phyloP scores from a whole-genome alignment of 2,113 vertebrate genomes.

The Menura novaehollandiae region DNA sequence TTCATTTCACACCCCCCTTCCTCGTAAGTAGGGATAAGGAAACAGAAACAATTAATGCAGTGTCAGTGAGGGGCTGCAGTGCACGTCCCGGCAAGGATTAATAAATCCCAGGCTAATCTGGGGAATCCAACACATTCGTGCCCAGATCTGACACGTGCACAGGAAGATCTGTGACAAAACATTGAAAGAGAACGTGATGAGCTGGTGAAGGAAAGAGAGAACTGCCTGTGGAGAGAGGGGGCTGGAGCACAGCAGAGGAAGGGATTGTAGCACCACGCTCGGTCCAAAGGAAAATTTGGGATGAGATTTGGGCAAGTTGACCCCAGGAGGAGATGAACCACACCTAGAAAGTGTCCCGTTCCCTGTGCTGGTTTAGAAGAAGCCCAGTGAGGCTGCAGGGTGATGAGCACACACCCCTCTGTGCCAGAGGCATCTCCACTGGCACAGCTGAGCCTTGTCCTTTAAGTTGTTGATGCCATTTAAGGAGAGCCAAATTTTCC shows the following conservation, averaged over 20 bases:
- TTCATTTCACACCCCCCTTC: not conserved
- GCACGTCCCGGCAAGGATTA: not conserved
- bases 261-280: not conserved
- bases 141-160: not conserved
- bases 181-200: constrained; percentile 32
- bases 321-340: not conserved
- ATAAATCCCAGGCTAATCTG: not conserved
- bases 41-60: not conserved
- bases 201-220: not conserved
- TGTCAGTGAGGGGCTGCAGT: not conserved
- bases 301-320: not conserved
- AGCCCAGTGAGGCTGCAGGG: not conserved
- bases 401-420: not conserved
- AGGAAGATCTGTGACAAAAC: not conserved
- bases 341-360: fast-evolving
- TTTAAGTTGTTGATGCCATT: not conserved
- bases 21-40: not conserved
- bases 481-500: not conserved
- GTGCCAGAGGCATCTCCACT: not conserved
- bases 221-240: not conserved
- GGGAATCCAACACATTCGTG: constrained; percentile 30
- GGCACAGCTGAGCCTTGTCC: no score
- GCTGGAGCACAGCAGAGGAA: not conserved
- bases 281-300: not conserved
- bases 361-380: not conserved